Evolutionary conservation across 2,113 vertebrate genomes (phyloP), one percentile per base, ranked within the genome.

Genomic region (Aplodontia rufa): DNA sequence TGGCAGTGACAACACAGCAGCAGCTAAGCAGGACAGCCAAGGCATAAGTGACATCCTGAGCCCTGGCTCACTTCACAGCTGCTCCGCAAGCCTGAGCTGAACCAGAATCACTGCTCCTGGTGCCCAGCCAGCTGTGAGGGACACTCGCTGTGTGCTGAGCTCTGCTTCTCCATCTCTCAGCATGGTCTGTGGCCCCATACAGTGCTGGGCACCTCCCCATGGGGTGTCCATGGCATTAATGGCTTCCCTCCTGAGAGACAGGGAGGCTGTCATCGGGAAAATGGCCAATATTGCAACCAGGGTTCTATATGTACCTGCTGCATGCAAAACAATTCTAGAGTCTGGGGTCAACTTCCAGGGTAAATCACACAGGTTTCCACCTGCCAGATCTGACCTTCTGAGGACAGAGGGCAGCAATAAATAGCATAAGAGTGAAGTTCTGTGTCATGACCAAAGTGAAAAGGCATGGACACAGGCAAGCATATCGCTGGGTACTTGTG

Each of bases 101-200:
- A 94, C 85, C 2, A 89, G 81, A 40, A 55, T 8, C 64, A 92
- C 96, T 98, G 66, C 96, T 71, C 85, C 93, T 98, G 97, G 97
- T 97, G 80, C 32, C 32, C 0, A 12, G 98, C 97, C 97, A 98
- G 92, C 5, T 3, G 90, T 90, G 97, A n/a, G 81, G 91, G 91
- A 91, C 66, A 90, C 30, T 62, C 26, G 0, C 47, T 0, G 0
- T 49, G 17, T 1, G 71, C 64, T 12, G 58, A 66, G 30, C 1
- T 55, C 60, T 6, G 83, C 8, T 0, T 71, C 74, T 72, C 82
- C 94, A 2, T 95, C 98, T 98, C 96, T 90, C 8, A 1, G 91
- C 42, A 47, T n/a, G 86, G 84, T 91, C 94, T 0, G 0, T 35
- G 53, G 64, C 84, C 40, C 17, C 40, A 0, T 28, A 60, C 37